Evolutionary conservation across 2,797 vertebrate genomes (phyloP).

Genomic region (Acipenser oxyrinchus): DNA sequence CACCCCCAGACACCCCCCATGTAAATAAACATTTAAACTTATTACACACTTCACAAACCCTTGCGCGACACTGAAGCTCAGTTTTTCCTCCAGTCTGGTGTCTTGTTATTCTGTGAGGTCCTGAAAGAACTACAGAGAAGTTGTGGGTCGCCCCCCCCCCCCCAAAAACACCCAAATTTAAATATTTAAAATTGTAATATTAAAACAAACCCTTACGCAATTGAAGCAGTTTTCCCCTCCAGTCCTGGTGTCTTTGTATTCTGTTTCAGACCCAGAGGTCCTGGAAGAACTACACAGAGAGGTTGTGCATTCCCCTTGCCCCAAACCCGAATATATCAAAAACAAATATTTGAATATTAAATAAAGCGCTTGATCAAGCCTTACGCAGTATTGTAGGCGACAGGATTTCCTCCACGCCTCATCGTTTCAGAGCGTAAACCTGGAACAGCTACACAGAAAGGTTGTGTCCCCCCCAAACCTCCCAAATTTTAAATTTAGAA

Average conservation of each 20-base stretch:
- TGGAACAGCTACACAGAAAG: too few species aligned
- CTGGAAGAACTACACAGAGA: too few species aligned
- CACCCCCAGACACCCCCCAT: slow-evolving; percentile 36
- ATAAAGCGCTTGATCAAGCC: too few species aligned
- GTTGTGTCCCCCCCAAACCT: too few species aligned
- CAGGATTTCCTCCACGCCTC: too few species aligned
- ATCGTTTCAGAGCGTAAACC: too few species aligned
- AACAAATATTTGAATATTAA: too few species aligned
- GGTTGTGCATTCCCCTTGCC: too few species aligned
- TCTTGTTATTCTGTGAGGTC: slow-evolving; percentile 44
- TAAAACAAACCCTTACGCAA: slow-evolving; percentile 26
- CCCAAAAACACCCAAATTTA: slow-evolving; percentile 40
- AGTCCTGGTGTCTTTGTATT: slow-evolving; percentile 44
- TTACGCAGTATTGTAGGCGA: too few species aligned
- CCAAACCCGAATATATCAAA: too few species aligned
- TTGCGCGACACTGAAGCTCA: slow-evolving; percentile 22
- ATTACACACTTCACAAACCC: slow-evolving; percentile 10
- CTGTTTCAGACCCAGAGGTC: too few species aligned
- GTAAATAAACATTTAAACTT: neutral
- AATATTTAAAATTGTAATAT: slow-evolving; percentile 31
- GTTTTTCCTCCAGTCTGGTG: slow-evolving; percentile 35
- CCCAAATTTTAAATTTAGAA: too few species aligned
- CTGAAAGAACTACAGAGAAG: slow-evolving; percentile 54
- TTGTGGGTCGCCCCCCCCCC: slow-evolving; percentile 40
- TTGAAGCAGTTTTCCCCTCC: slow-evolving; percentile 24